A percentile compares a stretch with the other conserved stretches of the same genome.
Evolutionary conservation across 1,140 invertebrate species (phyloP).

Genomic region (Danaus plexippus): DNA sequence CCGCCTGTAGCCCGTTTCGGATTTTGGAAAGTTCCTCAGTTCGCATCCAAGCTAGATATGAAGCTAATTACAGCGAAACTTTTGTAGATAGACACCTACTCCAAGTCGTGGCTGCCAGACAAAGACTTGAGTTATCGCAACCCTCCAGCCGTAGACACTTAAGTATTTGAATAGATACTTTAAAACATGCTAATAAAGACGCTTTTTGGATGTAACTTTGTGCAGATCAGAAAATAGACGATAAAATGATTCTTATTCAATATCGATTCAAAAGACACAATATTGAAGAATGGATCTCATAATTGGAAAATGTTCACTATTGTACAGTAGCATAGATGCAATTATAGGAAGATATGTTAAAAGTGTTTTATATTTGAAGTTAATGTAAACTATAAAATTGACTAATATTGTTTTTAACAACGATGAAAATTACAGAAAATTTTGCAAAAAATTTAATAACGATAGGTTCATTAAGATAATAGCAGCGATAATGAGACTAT

Average conservation of each 20-base stretch:
- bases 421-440: no score
- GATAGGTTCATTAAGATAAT: no score
- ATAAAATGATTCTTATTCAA: conserved; percentile 46
- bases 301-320: conserved; percentile 8
- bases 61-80: conserved; percentile 67
- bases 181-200: conserved; percentile 28
- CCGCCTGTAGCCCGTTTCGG: conserved; percentile 58
- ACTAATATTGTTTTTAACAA: no score
- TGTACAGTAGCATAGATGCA: no score
- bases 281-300: conserved; percentile 4
- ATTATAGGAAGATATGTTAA: no score
- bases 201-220: conserved; percentile 24
- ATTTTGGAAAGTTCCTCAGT: conserved; percentile 66
- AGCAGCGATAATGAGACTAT: no score
- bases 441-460: no score
- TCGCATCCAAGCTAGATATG: conserved; percentile 62
- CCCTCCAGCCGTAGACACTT: conserved; percentile 38
- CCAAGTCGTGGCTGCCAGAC: conserved; percentile 54
- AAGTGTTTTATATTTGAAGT: no score
- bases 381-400: no score
- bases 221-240: conserved; percentile 15
- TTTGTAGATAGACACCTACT: conserved; percentile 70
- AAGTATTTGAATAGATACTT: conserved; percentile 32
- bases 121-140: conserved; percentile 64
- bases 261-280: conserved; percentile 38